These are phyloP conservation scores for Halichoeres trimaculatus DNA, from an alignment of 2,113 vertebrate species.

Conservation along the genomic window DNA sequence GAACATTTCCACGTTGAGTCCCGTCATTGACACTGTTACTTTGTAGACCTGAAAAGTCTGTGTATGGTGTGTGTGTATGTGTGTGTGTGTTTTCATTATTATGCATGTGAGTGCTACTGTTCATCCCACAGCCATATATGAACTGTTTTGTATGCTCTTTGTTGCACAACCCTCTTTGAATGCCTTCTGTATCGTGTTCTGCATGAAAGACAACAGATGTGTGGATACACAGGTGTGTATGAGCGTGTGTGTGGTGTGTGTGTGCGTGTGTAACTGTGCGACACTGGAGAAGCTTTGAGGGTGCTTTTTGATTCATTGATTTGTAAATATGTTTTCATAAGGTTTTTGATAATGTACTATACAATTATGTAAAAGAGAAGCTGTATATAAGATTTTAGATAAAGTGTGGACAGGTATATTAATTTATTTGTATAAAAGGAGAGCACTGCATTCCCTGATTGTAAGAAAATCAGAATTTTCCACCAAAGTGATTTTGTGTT, in stretches of 20 bases:
- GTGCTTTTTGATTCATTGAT: constrained; percentile 78
- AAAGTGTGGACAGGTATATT: constrained; percentile 78
- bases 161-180: constrained; percentile 83
- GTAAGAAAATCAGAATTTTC: constrained; percentile 66
- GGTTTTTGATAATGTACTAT: constrained; percentile 85
- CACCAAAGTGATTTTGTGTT: constrained; percentile 80
- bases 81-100: constrained; percentile 39
- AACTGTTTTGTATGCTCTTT: constrained; percentile 79
- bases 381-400: constrained; percentile 87
- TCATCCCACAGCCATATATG: constrained; percentile 77
- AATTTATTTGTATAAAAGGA: constrained; percentile 82
- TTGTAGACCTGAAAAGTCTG: constrained; percentile 29
- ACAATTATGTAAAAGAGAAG: constrained; percentile 80
- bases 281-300: constrained; percentile 57
- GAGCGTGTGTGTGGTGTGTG: constrained; percentile 22
- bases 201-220: constrained; percentile 60
- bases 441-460: constrained; percentile 75
- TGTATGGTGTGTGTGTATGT: constrained; percentile 29
- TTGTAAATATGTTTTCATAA: constrained; percentile 87
- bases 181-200: constrained; percentile 77
- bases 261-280: constrained; percentile 25
- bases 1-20: constrained; percentile 18
- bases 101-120: constrained; percentile 68
- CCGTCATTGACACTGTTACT: constrained; percentile 16
- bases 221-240: constrained; percentile 31